Evolutionary conservation across 2,888 invertebrate species (phyloP), one percentile per base, ranked within the genome.

Genomic region (Toxonevra muliebris): DNA sequence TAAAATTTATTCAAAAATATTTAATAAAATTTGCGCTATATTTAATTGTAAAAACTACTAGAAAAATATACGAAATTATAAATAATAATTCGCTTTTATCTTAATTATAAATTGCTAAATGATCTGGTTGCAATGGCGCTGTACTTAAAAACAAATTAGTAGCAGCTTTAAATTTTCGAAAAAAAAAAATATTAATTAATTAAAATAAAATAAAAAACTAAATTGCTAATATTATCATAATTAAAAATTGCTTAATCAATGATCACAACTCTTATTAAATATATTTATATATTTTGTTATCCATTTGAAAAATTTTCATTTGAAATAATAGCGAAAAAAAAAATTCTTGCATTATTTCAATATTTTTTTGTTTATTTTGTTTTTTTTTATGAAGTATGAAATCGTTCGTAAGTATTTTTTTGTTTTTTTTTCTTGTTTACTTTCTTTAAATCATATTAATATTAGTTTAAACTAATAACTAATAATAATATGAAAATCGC

Each of bases 221-320:
- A 74, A 75, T 69, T 71, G 73, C 73, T 73, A 73, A 71, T 73
- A 71, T 73, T 75, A 74, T 69, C 60, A 74, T 74, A 73, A 76
- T 64, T 74, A 73, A 66, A 74, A 78, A 82, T 79, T 80, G 78
- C 84, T 84, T 82, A 84, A 81, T 82, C 81, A 83, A 84, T 84
- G 85, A 84, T 84, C 85, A 84, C 84, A 84, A 84, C 85, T 84
- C 84, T 84, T 84, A 84, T 75, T 76, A 72, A 68, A 74, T 73
- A 73, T 70, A 68, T 69, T 19, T 68, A 61, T 73, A 71, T 69
- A 69, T 68, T 57, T 60, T 65, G 55, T 66, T 57, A 65, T 68
- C 62, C 62, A 15, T 68, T 57, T 50, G 65, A 48, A 53, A 60
- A 52, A 70, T 41, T 50, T 53, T 50, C 41, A 55, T 57, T 45